Evolutionary conservation across 2,797 vertebrate species (phyloP), one percentile per base, ranked within the genome.

Genomic region (Pipistrellus kuhlii): DNA sequence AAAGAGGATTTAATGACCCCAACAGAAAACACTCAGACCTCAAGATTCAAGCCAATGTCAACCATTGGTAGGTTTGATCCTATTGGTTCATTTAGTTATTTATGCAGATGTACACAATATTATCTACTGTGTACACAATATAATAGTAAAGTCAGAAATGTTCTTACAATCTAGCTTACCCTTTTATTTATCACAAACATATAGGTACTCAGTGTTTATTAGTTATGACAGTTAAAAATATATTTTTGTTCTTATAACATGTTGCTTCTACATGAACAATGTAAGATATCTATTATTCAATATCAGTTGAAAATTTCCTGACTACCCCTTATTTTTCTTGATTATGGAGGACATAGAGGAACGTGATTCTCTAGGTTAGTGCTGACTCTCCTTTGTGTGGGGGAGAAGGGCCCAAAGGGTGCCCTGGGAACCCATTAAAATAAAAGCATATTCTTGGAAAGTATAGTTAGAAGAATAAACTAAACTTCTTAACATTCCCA

Each of bases 381-480:
- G 23, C 48, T 27, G 81, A 59, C n/a, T 86, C 64, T 88, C 25
- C 25, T 2, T 80, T 85, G 8, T 38, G 15, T 83, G 59, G 17
- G 32, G 93, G 20, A 93, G 44, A 82, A 92, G 76, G 86, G 18
- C 20, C 27, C 64, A 86, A 15, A 0, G 20, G 15, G 15, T 92
- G 1, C 10, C n/a, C 30, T 76, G 27, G 30, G 32, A 76, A 72
- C 23, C 53, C 32, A 46, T 66, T 75, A 69, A 90, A 85, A 78
- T 71, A 71, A 84, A 80, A 77, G 10, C 14, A 25, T 51, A 44
- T n/a, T 72, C 41, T 88, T 94, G 23, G 59, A 88, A 92, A 68
- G 41, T 69, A 3, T 11, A 77, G 13, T 55, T 8, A 59, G 66
- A 68, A 18, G 17, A 57, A 88, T 46, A 57, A 90, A 85, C 11